Percentiles rank a stretch among this genome's conserved stretches.
phyloP scores from a whole-genome alignment of 2,797 vertebrate species.

The Caiman crocodilus region DNA sequence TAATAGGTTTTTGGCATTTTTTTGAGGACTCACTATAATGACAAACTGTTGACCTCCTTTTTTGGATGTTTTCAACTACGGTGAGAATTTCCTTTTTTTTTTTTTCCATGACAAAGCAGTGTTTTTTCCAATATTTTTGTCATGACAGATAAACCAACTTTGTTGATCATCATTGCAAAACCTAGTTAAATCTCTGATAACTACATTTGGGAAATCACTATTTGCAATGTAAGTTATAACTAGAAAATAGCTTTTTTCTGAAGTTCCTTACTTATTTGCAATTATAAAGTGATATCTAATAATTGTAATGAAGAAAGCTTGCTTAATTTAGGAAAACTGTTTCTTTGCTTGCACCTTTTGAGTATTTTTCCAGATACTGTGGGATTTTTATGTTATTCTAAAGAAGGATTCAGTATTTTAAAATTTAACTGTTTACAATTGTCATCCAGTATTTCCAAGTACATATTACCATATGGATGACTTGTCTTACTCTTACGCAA shows the following conservation, averaged over 20 bases:
- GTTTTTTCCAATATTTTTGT: background rate
- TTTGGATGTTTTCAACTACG: background rate
- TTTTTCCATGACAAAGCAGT: background rate
- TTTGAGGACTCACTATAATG: no score
- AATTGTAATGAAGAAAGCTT: background rate
- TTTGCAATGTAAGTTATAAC: background rate
- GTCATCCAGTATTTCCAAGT: background rate
- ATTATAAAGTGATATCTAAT: background rate
- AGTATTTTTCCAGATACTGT: background rate
- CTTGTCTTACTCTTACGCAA: background rate
- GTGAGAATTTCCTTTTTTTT: background rate
- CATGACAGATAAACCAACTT: background rate
- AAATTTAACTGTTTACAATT: background rate
- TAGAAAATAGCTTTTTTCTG: background rate
- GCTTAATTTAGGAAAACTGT: background rate
- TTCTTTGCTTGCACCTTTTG: background rate
- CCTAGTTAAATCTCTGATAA: background rate
- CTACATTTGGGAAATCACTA: background rate
- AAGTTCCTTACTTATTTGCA: background rate
- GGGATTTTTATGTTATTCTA: background rate
- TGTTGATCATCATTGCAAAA: background rate
- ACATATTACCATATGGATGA: background rate
- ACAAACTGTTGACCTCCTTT: background rate
- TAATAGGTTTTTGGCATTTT: no score
- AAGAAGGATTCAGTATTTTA: background rate